A percentile compares a stretch with the other conserved stretches of the same genome.
Conservation (phyloP, 2,888 invertebrate genomes). For the Polydrusus tereticollis region DNA sequence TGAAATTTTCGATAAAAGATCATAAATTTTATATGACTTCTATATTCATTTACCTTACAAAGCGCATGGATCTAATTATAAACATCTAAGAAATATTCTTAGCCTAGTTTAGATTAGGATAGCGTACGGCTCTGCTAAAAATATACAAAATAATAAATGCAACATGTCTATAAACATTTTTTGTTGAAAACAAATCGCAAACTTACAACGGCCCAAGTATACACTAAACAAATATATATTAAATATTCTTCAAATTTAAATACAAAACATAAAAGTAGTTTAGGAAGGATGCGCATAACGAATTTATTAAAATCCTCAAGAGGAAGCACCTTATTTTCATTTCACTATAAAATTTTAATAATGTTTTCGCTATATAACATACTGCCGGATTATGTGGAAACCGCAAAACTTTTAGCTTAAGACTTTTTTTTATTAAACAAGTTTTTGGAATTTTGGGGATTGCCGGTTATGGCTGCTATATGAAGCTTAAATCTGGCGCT, state of each 20-base stretch:
- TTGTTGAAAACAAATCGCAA: too few species aligned
- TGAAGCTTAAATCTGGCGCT: conserved; percentile 36
- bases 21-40: too few species aligned
- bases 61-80: too few species aligned
- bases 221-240: too few species aligned
- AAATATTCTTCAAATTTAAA: conserved; percentile 5
- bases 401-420: conserved; percentile 31
- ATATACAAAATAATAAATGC: too few species aligned
- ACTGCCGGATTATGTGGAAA: conserved; percentile 29
- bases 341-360: conserved; percentile 48
- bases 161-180: too few species aligned
- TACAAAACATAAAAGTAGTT: conserved; percentile 31
- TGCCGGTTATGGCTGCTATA: conserved; percentile 31
- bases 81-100: too few species aligned
- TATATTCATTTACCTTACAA: too few species aligned
- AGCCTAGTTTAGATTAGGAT: too few species aligned
- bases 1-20: too few species aligned
- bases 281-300: conserved; percentile 22
- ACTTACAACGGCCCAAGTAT: too few species aligned
- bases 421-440: conserved; percentile 38
- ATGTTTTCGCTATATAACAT: conserved; percentile 45
- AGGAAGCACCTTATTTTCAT: conserved; percentile 40
- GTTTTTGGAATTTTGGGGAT: conserved; percentile 37
- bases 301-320: conserved; percentile 41
- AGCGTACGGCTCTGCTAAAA: too few species aligned